Conservation (phyloP, 2,888 invertebrate species). For the Elysia crispata region DNA sequence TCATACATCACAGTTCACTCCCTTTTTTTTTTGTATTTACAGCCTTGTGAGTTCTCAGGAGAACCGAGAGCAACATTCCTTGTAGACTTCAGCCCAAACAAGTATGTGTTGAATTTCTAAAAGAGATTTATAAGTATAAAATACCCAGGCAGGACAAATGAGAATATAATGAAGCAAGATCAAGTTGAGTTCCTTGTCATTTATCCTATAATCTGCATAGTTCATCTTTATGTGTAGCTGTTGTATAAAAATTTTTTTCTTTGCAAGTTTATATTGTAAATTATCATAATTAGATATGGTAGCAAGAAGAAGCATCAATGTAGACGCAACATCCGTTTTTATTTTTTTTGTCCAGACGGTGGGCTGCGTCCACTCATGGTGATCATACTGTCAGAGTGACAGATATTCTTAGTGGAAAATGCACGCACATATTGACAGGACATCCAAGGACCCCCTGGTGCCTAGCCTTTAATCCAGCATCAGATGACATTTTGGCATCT, state of each 20-base stretch:
- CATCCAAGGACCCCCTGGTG: slow-evolving; percentile 95
- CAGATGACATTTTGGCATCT: slow-evolving; percentile 89
- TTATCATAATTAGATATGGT: no score
- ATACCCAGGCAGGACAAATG: no score
- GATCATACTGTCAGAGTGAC: slow-evolving; percentile 92
- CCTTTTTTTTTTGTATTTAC: slow-evolving; percentile 53
- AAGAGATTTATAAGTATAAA: background rate
- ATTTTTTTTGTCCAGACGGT: slow-evolving; percentile 80
- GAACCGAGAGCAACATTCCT: slow-evolving; percentile 89
- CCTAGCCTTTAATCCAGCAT: slow-evolving; percentile 91
- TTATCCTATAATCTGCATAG: no score
- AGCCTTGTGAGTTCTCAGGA: slow-evolving; percentile 80
- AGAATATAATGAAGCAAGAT: no score
- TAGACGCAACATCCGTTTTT: background rate
- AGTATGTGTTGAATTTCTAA: slow-evolving; percentile 79
- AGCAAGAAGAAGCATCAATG: background rate
- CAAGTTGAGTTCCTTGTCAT: no score
- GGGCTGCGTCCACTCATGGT: slow-evolving; percentile 88
- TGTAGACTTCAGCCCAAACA: slow-evolving; percentile 92
- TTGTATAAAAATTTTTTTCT: no score
- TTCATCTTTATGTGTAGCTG: no score
- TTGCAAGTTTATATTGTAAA: no score
- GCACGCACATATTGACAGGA: slow-evolving; percentile 86
- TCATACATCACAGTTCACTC: background rate
- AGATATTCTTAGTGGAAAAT: slow-evolving; percentile 87